Conservation (phyloP, 2,113 vertebrate species). For the Maccullochella peelii region DNA sequence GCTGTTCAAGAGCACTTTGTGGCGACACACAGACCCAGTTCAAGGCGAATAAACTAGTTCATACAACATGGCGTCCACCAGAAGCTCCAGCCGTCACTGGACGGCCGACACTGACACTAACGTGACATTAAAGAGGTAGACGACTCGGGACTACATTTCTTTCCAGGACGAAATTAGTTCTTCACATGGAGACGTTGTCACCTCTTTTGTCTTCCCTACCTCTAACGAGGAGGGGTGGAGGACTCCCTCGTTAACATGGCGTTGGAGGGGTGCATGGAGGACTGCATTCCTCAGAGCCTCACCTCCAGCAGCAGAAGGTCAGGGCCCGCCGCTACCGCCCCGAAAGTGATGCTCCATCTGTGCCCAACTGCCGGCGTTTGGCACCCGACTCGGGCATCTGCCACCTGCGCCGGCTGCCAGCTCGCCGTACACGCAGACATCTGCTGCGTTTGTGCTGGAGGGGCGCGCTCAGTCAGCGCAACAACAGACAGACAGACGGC, state of each 20-base stretch:
- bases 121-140: too few species aligned
- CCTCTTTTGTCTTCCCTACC: too few species aligned
- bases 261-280: neutral
- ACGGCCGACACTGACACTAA: too few species aligned
- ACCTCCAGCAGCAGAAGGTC: constrained; percentile 43
- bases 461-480: neutral
- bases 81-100: too few species aligned
- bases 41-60: neutral
- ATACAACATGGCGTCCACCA: neutral
- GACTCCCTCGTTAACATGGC: too few species aligned
- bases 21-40: constrained; percentile 11
- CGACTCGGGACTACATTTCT: too few species aligned
- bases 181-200: too few species aligned
- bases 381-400: constrained; percentile 15
- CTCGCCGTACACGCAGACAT: constrained; percentile 23
- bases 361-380: constrained; percentile 23
- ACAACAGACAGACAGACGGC: neutral
- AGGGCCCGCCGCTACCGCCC: constrained; percentile 3
- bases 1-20: constrained; percentile 10
- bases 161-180: too few species aligned
- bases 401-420: constrained; percentile 34
- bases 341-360: constrained; percentile 40
- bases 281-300: constrained; percentile 13
- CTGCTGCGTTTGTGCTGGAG: constrained; percentile 6
- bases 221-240: too few species aligned